Evolutionary conservation across 2,888 invertebrate genomes (phyloP).

Genomic region (Gandaritis pyraliata): DNA sequence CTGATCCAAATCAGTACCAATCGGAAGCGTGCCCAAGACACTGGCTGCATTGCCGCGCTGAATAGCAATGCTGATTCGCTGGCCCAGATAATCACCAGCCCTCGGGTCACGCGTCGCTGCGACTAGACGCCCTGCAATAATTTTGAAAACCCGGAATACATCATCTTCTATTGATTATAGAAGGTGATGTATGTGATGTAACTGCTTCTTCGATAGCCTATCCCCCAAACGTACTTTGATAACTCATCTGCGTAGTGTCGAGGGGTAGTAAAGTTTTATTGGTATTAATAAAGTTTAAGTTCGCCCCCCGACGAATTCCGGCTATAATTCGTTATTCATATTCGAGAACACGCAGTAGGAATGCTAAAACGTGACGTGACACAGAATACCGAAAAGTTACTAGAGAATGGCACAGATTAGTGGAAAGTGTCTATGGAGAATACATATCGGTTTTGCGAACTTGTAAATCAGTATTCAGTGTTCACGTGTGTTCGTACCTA

Average conservation of each 20-base stretch:
- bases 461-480: no score
- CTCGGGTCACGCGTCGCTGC: no score
- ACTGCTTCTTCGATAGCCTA: background rate
- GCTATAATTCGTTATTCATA: constrained; percentile 62
- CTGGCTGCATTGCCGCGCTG: no score
- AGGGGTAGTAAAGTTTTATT: constrained; percentile 47
- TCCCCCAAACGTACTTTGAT: constrained; percentile 35
- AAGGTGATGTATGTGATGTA: constrained; percentile 5
- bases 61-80: no score
- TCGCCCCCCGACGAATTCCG: constrained; percentile 40
- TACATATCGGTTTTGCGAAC: background rate
- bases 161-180: no score
- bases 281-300: constrained; percentile 52
- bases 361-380: constrained; percentile 50
- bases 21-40: no score
- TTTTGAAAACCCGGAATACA: no score
- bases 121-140: no score
- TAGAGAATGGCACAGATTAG: constrained; percentile 5
- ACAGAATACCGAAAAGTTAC: constrained; percentile 16
- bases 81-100: no score
- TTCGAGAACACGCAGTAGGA: constrained; percentile 58
- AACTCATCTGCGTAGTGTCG: constrained; percentile 42
- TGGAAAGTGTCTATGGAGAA: background rate
- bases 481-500: no score
- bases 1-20: no score